Evolutionary conservation across 2,113 vertebrate genomes (phyloP), one percentile per base, ranked within the genome.

Genomic region (Ageneiosus marmoratus): DNA sequence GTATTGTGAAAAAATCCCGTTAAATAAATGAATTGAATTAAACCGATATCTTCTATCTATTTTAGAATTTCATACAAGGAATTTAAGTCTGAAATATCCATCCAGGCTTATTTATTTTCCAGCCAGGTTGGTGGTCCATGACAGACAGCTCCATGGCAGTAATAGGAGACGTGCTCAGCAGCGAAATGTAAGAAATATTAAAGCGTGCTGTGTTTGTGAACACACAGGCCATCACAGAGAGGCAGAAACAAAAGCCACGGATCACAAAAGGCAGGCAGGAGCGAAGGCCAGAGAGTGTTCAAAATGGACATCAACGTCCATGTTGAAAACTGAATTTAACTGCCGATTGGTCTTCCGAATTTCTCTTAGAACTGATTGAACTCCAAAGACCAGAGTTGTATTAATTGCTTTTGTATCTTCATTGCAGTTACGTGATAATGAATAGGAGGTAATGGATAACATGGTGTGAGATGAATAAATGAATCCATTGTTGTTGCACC

Each of bases 151-250:
- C 44, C 74, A 65, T 50, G 29, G 80, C 72, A 80, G 63, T 22
- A 58, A 69, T 29, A 75, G 55, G 27, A 81, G 48, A 76, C 55
- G 53, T 85, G 80, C 58, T 87, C 67, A 46, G 48, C 60, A 62
- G 60, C 73, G 62, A 83, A 83, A 83, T 80, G 51, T 34, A 70
- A 75, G 80, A 85, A 67, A 82, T 87, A 83, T 70, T 80, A 80
- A 55, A 53, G 32, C 41, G 22, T 18, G 56, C 50, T 63, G 32
- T 86, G 56, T 85, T 82, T 80, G 80, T 78, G 56, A 81, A 81
- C 85, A 81, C 46, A 60, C 41, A 83, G 76, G 76, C 80, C 69
- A 74, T 76, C 56, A 63, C 53, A 80, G 46, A 74, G 20, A 37
- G 4, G 29, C 60, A 80, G 60, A 85, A 80, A 53, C 41, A 73